A percentile compares a stretch with the other conserved stretches of the same genome.
These are phyloP conservation scores for Yponomeuta malinellus DNA, from an alignment of 2,888 invertebrate species.

Conservation along the genomic window DNA sequence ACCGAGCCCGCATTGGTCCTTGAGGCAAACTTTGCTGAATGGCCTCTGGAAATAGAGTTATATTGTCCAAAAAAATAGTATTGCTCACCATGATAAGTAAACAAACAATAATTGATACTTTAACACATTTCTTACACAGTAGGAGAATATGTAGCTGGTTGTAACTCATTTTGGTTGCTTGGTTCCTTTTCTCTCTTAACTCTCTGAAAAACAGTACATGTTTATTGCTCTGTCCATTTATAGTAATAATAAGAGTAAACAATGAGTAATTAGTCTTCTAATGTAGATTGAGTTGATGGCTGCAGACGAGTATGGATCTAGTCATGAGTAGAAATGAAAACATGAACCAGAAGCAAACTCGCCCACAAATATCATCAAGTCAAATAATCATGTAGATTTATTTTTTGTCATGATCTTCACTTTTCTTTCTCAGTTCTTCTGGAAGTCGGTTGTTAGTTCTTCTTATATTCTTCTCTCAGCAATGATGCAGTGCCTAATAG, in stretches of 20 bases:
- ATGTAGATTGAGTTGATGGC: slow-evolving; percentile 70
- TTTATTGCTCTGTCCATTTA: background rate
- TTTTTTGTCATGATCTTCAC: too few relatives aligned
- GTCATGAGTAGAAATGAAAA: slow-evolving; percentile 78
- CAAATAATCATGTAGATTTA: slow-evolving; percentile 23
- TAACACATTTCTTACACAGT: slow-evolving; percentile 41
- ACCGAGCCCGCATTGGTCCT: slow-evolving; percentile 77
- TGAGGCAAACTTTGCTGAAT: slow-evolving; percentile 56
- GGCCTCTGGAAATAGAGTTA: slow-evolving; percentile 41
- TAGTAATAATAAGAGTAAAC: background rate
- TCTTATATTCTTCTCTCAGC: background rate
- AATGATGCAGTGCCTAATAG: slow-evolving; percentile 26
- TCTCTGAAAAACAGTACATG: slow-evolving; percentile 37
- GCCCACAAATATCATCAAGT: slow-evolving; percentile 82
- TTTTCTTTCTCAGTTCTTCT: too few relatives aligned
- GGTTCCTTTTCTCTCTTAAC: slow-evolving; percentile 42
- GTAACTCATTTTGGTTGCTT: slow-evolving; percentile 36
- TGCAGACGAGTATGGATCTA: slow-evolving; percentile 94
- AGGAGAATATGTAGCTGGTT: slow-evolving; percentile 50
- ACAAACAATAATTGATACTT: background rate
- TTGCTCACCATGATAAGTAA: background rate
- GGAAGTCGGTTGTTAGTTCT: background rate
- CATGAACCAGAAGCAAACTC: slow-evolving; percentile 89
- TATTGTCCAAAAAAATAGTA: background rate
- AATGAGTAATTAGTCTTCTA: background rate